Evolutionary conservation across 2,113 vertebrate species (phyloP).

Genomic region (Bufo bufo): DNA sequence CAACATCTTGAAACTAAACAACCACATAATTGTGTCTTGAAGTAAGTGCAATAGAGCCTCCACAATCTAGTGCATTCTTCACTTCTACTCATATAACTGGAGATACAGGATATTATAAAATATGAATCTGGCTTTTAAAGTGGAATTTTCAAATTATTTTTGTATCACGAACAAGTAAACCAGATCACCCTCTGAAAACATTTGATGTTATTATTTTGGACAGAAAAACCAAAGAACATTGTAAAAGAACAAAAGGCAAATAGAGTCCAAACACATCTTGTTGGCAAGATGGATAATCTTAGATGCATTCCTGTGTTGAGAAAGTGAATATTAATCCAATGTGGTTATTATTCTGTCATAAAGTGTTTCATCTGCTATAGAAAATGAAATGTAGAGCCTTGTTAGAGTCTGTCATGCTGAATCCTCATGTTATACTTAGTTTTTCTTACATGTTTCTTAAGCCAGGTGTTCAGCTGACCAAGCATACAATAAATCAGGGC

Average conservation of each 20-base stretch:
- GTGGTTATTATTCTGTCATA: slow-evolving; percentile 34
- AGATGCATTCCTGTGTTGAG: slow-evolving; percentile 16
- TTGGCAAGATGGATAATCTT: not conserved
- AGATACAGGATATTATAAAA: not conserved
- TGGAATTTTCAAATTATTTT: slow-evolving; percentile 39
- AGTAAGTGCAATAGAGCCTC: not conserved
- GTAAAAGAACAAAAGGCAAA: slow-evolving; percentile 45
- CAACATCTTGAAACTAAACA: not conserved
- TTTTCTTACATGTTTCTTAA: slow-evolving; percentile 31
- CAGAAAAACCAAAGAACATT: slow-evolving; percentile 21
- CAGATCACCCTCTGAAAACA: not conserved
- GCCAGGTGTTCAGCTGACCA: slow-evolving; percentile 46
- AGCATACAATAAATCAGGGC: slow-evolving; percentile 36
- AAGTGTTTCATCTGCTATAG: slow-evolving; percentile 31
- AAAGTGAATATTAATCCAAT: slow-evolving; percentile 23
- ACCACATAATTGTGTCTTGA: not conserved
- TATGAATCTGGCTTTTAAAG: not conserved
- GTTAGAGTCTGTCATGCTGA: not conserved
- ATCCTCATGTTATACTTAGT: not conserved
- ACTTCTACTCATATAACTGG: not conserved
- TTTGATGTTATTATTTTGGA: slow-evolving; percentile 25
- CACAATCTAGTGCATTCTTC: not conserved
- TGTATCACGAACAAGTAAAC: slow-evolving; percentile 5
- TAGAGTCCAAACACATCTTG: slow-evolving; percentile 32
- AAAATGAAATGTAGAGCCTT: not conserved